phyloP scores from a whole-genome alignment of 1,140 invertebrate genomes.

The Drosophila seguyi region DNA sequence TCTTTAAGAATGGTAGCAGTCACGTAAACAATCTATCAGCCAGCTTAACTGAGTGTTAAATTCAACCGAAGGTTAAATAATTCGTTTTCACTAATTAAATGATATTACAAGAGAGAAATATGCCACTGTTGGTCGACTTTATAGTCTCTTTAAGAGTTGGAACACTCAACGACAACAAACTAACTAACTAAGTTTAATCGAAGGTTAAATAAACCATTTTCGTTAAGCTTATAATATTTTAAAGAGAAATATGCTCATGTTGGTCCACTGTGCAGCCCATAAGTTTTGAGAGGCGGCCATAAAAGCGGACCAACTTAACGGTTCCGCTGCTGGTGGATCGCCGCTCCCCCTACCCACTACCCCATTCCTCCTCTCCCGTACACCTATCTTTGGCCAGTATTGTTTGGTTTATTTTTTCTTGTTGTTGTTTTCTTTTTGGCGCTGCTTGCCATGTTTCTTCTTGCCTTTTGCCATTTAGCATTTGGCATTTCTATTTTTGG shows the following conservation, averaged over 20 bases:
- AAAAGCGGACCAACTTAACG: constrained; percentile 59
- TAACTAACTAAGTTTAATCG: not conserved
- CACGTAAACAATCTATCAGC: too few relatives aligned
- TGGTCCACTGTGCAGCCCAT: constrained; percentile 27
- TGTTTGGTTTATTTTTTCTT: not conserved
- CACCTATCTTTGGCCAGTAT: not conserved
- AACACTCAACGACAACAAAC: not conserved
- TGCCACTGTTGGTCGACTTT: constrained; percentile 4
- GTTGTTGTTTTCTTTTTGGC: constrained; percentile 25
- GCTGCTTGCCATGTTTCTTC: constrained; percentile 36
- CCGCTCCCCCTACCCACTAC: constrained; percentile 12
- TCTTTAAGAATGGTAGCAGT: too few relatives aligned
- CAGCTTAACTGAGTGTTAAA: too few relatives aligned
- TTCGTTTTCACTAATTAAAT: not conserved
- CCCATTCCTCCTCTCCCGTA: not conserved
- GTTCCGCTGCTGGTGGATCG: constrained; percentile 36
- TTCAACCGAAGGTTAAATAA: not conserved
- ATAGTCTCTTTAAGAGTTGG: not conserved
- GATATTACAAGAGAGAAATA: not conserved
- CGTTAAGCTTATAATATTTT: not conserved
- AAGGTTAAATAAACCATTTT: not conserved
- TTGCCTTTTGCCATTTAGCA: constrained; percentile 46
- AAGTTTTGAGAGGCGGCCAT: constrained; percentile 42
- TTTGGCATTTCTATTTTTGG: constrained; percentile 55
- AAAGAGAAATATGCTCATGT: not conserved